These are phyloP conservation scores for Antheraea yamamai DNA, from an alignment of 2,888 invertebrate species.

Conservation along the genomic window DNA sequence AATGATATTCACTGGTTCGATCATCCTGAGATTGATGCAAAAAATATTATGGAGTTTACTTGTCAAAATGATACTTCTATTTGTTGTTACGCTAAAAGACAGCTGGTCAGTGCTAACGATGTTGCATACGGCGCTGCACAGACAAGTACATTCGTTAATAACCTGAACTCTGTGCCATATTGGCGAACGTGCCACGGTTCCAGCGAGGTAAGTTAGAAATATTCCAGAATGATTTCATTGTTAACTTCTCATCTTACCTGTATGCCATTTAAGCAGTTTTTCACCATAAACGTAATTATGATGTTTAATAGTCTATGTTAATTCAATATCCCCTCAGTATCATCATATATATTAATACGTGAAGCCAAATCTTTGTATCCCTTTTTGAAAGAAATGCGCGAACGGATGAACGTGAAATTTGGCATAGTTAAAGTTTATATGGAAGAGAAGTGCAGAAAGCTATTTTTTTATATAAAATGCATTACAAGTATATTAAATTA, in stretches of 20 bases:
- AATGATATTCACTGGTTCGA: not conserved
- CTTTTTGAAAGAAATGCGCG: too few species aligned
- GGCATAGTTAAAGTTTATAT: too few species aligned
- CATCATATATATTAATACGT: too few species aligned
- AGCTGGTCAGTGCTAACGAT: slow-evolving; percentile 29
- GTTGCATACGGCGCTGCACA: slow-evolving; percentile 11
- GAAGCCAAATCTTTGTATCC: too few species aligned
- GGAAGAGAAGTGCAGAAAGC: too few species aligned
- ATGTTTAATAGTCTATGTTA: not conserved
- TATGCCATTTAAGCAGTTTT: too few species aligned
- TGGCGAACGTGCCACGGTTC: slow-evolving; percentile 6
- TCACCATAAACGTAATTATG: too few species aligned
- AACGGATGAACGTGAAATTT: too few species aligned
- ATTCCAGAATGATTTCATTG: not conserved
- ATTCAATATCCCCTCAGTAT: not conserved
- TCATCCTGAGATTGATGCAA: not conserved
- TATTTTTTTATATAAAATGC: too few species aligned
- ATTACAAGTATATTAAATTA: too few species aligned
- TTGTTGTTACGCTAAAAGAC: slow-evolving; percentile 13
- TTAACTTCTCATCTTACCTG: too few species aligned
- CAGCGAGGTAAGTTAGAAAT: slow-evolving; percentile 2
- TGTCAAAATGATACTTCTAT: not conserved
- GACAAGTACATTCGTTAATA: slow-evolving; percentile 13
- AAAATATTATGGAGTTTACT: not conserved
- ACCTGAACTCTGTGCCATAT: slow-evolving; percentile 10